Percentiles rank a stretch among this genome's conserved stretches.
Conservation (phyloP, 2,113 vertebrate genomes). For the Macrotus californicus region DNA sequence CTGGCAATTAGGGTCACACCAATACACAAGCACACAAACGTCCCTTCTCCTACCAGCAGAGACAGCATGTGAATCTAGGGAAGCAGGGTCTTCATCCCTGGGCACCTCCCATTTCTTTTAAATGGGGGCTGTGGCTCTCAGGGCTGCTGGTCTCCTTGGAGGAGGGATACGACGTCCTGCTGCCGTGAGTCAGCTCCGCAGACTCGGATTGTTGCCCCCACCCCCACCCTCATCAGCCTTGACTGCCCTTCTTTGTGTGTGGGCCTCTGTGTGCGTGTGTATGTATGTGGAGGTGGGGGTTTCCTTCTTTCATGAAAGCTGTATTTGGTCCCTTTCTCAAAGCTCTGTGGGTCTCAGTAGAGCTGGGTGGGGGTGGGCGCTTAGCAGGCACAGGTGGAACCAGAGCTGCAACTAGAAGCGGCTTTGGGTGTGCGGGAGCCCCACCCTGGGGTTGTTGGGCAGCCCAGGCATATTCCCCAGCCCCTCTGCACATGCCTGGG, state of each 20-base stretch:
- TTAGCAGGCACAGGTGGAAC: fast-evolving
- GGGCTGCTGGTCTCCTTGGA: not conserved
- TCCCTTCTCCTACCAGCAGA: not conserved
- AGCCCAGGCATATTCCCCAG: not conserved
- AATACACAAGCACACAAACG: fast-evolving
- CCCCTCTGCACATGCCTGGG: not conserved
- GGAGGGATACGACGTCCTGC: not conserved
- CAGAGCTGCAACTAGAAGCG: not conserved
- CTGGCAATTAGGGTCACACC: fast-evolving
- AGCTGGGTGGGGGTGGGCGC: not conserved
- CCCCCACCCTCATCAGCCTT: fast-evolving
- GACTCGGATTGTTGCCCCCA: fast-evolving
- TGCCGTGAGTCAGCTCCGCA: fast-evolving
- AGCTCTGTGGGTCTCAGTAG: not conserved
- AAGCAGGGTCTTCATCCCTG: not conserved
- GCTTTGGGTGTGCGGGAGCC: no score
- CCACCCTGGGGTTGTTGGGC: not conserved
- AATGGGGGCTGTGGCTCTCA: fast-evolving
- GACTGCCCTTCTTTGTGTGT: fast-evolving
- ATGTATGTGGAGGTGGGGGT: no score
- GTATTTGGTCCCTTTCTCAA: not conserved
- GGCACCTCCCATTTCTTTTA: not conserved
- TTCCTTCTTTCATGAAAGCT: not conserved
- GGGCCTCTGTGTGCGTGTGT: fast-evolving
- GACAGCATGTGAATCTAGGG: fast-evolving